Conservation (phyloP, 2,888 invertebrate genomes). For the Agonopterix alstromeriana region DNA sequence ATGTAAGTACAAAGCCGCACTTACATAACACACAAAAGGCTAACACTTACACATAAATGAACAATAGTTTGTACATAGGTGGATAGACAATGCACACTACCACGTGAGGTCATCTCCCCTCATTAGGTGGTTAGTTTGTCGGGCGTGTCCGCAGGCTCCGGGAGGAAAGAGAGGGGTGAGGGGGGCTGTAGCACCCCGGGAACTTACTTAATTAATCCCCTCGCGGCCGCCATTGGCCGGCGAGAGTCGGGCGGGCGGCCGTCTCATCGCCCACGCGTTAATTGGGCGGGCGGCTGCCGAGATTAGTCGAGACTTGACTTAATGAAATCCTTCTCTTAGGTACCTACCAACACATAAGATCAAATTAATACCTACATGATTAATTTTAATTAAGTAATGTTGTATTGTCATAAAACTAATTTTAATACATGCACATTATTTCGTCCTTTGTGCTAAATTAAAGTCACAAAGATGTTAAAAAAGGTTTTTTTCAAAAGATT, state of each 20-base stretch:
- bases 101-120: slow-evolving; percentile 76
- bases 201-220: slow-evolving; percentile 76
- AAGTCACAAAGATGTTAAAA: no score
- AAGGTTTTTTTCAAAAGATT: no score
- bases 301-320: slow-evolving; percentile 52
- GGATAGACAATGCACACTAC: slow-evolving; percentile 68
- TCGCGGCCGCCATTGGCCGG: slow-evolving; percentile 73
- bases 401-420: no score
- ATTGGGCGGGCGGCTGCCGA: slow-evolving; percentile 65
- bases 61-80: slow-evolving; percentile 58
- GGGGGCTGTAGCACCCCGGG: slow-evolving; percentile 40
- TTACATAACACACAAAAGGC: slow-evolving; percentile 45
- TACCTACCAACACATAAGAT: slow-evolving; percentile 17
- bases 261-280: slow-evolving; percentile 72
- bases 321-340: slow-evolving; percentile 53
- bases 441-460: no score
- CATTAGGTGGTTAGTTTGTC: slow-evolving; percentile 77
- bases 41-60: slow-evolving; percentile 58
- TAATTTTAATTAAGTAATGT: no score
- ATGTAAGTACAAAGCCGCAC: slow-evolving; percentile 18
- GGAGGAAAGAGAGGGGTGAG: slow-evolving; percentile 39
- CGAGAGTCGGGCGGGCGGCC: slow-evolving; percentile 55
- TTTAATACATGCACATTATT: no score
- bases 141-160: slow-evolving; percentile 76
- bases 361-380: not conserved